Base-by-base conservation (phyloP, 1,140 invertebrate genomes). In the Drosophila sp. region DNA sequence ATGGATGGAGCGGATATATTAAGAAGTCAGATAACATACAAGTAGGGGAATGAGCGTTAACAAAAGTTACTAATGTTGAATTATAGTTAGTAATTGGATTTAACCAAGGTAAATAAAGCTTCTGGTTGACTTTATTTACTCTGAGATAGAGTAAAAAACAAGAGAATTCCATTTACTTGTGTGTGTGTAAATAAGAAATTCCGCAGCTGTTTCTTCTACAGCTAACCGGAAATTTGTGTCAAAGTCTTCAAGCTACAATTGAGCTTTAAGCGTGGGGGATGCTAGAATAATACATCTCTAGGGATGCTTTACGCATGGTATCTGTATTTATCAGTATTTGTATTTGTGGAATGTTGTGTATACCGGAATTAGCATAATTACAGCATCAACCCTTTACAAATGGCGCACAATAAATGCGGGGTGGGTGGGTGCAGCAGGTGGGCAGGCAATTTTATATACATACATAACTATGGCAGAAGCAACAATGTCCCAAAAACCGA, bases 311-410 rank as follows among this genome's bases (percentile, higher is more conserved):
- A 27, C n/a, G 6, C 29, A 9, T 45, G 38, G 11, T 45, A 54
- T 34, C 48, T 25, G 48, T 11, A 9, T 18, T 51, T 51, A 34
- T 53, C 32, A 11, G 21, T 25, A 46, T 46, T 46, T 53, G 50
- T 56, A 27, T 56, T 40, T 64, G 57, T 51, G 45, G 59, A 77
- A 74, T 86, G 53, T 75, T 74, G 41, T 72, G 73, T 73, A 69
- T 76, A 80, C 76, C 62, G 50, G 76, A 86, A 84, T 84, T 84
- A 84, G 84, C 78, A 84, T 84, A 86, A 84, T 84, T 86, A 84
- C 69, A 46, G 64, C 53, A 38, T 62, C 80, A 78, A 84, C 82
- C 81, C 82, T 84, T 65, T 62, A 7, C 41, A 38, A 54, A 64
- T n/a, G 67, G 41, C 41, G 18, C 29, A 25, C 29, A 38, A 25